Evolutionary conservation across 2,888 invertebrate species (phyloP), one percentile per base, ranked within the genome.

Genomic region (Microchrysa polita): DNA sequence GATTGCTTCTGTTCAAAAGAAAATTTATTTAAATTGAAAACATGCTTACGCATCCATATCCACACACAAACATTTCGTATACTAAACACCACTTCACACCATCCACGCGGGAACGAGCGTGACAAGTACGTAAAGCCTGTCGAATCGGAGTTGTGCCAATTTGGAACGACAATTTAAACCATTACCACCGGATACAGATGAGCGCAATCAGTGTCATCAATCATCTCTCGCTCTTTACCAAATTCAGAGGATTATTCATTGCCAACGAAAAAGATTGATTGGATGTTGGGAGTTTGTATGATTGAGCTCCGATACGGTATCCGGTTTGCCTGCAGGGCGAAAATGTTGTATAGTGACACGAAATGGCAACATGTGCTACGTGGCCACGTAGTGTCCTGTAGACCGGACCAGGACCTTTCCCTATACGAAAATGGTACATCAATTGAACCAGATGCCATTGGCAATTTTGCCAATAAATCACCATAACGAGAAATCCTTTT

Each of bases 141-240:
- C 27, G 27, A 34, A 61, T 61, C 40, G 5, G 16, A 61, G n/a
- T 34, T 61, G 16, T 40, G 61, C 22, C 40, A 40, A 61, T 40
- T 61, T 61, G 40, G 61, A 40, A 27, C 55, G 48, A 48, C 48
- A 12, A 48, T 48, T 48, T 48, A n/a, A 48, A n/a, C 59, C 23
- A 59, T 59, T 23, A 23, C 59, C 59, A 23, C 59, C 59, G 59
- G 59, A 59, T 59, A 59, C 59, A 23, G 27, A 22, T 59, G 59
- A 59, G 23, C n/a, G n/a, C n/a, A n/a, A n/a, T n/a, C 23, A 42
- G 48, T 23, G 23, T 61, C 61, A 61, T 61, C 61, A 61, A 61
- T 61, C 61, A 61, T 61, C 61, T 61, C n/a, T n/a, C n/a, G n/a
- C n/a, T n/a, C 16, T 23, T 61, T 34, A 40, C 61, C 18, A 61